Evolutionary conservation across 2,888 invertebrate species (phyloP).

Genomic region (Nomada ferruginata): DNA sequence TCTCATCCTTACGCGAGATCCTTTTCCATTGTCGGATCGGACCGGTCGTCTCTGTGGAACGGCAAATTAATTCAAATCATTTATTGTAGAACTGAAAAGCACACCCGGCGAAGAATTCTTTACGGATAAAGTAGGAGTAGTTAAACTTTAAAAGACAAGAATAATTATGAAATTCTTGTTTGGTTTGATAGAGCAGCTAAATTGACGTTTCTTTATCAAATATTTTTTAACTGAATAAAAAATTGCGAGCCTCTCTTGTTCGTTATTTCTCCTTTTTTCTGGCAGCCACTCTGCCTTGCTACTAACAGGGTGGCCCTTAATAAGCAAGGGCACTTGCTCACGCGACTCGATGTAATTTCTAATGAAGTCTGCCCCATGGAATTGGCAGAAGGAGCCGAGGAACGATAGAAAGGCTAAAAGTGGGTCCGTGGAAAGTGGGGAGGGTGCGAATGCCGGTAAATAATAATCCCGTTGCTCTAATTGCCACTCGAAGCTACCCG

Average conservation of each 20-base stretch:
- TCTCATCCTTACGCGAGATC: not conserved
- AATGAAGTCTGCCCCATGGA: slow-evolving; percentile 50
- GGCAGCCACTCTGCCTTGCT: slow-evolving; percentile 41
- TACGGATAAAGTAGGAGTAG: too few species aligned
- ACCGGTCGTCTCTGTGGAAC: not conserved
- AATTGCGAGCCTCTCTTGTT: not conserved
- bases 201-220: too few species aligned
- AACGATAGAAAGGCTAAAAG: not conserved
- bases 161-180: too few species aligned
- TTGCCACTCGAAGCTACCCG: slow-evolving; percentile 52
- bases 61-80: not conserved
- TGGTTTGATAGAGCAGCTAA: too few species aligned
- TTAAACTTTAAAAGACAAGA: too few species aligned
- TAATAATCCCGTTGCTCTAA: slow-evolving; percentile 57
- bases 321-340: slow-evolving; percentile 59
- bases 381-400: slow-evolving; percentile 23
- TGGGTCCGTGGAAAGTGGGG: not conserved
- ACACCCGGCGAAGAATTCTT: too few species aligned
- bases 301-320: slow-evolving; percentile 59
- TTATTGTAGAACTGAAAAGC: not conserved
- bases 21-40: not conserved
- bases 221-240: not conserved
- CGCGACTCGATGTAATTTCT: slow-evolving; percentile 62
- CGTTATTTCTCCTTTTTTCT: not conserved
- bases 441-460: slow-evolving; percentile 47